A percentile compares a stretch with the other conserved stretches of the same genome.
These are phyloP conservation scores for Austrofundulus limnaeus DNA, from an alignment of 2,113 vertebrate species.

Conservation along the genomic window DNA sequence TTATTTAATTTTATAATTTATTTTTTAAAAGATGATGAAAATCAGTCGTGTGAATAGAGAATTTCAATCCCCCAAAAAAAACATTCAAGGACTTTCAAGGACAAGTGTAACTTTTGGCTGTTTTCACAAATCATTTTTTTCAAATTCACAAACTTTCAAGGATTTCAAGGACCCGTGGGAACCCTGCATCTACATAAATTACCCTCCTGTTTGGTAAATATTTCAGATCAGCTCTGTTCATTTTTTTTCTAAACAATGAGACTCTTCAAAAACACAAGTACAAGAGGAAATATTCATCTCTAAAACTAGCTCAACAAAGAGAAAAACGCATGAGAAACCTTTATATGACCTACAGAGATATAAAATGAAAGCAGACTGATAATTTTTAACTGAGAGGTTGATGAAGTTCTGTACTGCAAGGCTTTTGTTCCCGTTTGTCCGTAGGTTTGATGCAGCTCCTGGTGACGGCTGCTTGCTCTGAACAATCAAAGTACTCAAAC, in stretches of 20 bases:
- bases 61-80: too few relatives aligned
- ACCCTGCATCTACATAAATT: not conserved
- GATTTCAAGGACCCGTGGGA: too few relatives aligned
- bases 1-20: too few relatives aligned
- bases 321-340: not conserved
- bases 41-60: too few relatives aligned
- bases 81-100: too few relatives aligned
- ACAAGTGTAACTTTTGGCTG: too few relatives aligned
- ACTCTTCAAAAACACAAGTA: not conserved
- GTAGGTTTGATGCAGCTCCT: slow-evolving; percentile 30
- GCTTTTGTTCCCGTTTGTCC: slow-evolving; percentile 26
- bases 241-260: not conserved
- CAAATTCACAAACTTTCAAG: too few relatives aligned
- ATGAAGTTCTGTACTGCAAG: slow-evolving; percentile 20
- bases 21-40: too few relatives aligned
- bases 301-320: not conserved
- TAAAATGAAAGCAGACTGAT: not conserved
- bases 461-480: slow-evolving; percentile 9
- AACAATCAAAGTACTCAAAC: slow-evolving; percentile 13
- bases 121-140: too few relatives aligned
- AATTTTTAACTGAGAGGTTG: slow-evolving; percentile 6
- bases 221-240: not conserved
- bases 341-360: not conserved
- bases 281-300: not conserved
- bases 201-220: not conserved